Evolutionary conservation across 2,888 invertebrate species (phyloP), one percentile per base, ranked within the genome.

Genomic region (Crematogaster levior): DNA sequence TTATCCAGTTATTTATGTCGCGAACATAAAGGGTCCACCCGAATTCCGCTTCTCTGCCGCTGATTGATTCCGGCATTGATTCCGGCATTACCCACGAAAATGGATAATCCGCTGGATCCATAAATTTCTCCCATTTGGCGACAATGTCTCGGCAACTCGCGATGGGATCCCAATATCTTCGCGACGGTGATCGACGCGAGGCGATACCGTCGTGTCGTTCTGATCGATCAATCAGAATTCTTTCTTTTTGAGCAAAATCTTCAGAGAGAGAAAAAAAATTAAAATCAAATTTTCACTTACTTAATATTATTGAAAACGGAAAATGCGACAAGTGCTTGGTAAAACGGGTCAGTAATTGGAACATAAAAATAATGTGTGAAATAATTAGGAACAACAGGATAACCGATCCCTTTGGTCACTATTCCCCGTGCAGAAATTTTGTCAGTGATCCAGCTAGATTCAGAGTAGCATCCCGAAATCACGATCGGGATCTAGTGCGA

Each of bases 1-100:
- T 92, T 90, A 92, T 92, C 90, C 90, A 89, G 91, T 92, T 92
- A 93, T 92, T 93, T 93, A 92, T 90, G 91, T 92, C 90, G 87
- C 85, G 63, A 79, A 65, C 86, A 87, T 89, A 89, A 89, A 87
- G 82, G 89, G 80, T 80, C 66, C 60, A 81, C 56, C 82, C 86
- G 85, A 88, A 85, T 88, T 86, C 65, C 84, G 70, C 81, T 73
- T 74, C 75, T 73, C 65, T n/a, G 24, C 21, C 84, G 81, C 82
- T 89, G 91, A 90, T 90, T 91, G 89, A 90, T 90, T 85, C 84
- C 74, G 75, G 34, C 34, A 34, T 34, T 34, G 6, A n/a, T n/a
- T n/a, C n/a, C n/a, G n/a, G 72, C 70, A 81, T 86, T 86, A 82
- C 83, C 84, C 84, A 89, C 73, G 85, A 83, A 75, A 86, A 84